Evolutionary conservation across 2,888 invertebrate species (phyloP).

Genomic region (Drosophila monieri): DNA sequence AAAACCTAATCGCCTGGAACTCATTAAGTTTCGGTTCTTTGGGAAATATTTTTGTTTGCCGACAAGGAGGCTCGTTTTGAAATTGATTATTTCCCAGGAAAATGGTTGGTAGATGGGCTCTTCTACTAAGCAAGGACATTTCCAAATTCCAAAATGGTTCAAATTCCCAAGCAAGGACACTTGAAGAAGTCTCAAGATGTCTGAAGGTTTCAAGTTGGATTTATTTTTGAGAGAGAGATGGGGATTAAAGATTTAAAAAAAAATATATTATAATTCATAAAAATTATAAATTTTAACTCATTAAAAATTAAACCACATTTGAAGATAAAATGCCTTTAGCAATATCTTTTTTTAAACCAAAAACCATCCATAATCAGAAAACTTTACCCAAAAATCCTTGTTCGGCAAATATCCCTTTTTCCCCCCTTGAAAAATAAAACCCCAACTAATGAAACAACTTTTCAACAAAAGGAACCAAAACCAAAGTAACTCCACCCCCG

Average conservation of each 20-base stretch:
- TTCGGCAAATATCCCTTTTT: neutral
- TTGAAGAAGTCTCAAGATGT: conserved; percentile 1
- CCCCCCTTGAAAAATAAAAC: neutral
- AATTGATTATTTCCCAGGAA: conserved; percentile 1
- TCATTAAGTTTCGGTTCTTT: conserved; percentile 27
- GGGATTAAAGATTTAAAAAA: neutral
- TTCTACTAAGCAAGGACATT: neutral
- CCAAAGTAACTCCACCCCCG: too few species aligned
- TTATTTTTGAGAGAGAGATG: neutral
- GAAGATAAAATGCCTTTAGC: neutral
- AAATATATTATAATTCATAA: neutral
- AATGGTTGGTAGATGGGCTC: neutral
- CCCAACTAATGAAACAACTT: conserved; percentile 1
- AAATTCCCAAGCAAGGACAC: neutral
- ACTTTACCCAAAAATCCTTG: neutral
- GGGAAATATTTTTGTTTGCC: conserved; percentile 12
- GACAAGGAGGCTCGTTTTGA: too few species aligned
- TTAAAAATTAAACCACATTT: too few species aligned
- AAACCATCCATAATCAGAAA: too few species aligned
- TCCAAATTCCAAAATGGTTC: conserved; percentile 1
- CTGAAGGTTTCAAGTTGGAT: neutral
- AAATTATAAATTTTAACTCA: neutral
- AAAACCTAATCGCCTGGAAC: conserved; percentile 33
- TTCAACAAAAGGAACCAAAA: neutral
- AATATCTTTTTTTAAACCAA: neutral